Evolutionary conservation across 1,140 invertebrate species (phyloP), one percentile per base, ranked within the genome.

Genomic region (Limonius californicus): DNA sequence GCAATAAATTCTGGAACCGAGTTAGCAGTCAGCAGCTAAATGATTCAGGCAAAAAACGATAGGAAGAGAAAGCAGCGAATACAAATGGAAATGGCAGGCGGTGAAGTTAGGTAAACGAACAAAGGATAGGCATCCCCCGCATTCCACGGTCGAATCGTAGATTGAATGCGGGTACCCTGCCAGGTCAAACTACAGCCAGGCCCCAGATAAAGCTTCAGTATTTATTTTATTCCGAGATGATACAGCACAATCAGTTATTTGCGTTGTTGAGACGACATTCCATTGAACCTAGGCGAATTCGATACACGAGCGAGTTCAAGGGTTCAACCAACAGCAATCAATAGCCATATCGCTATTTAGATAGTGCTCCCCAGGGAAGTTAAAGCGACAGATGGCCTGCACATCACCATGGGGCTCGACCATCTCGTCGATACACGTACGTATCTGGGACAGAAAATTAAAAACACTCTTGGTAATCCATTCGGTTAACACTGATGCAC

Each of bases 301-400:
- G 20, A 50, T 50, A 19, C 45, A 50, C 45, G 14, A 19, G 45
- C 7, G 45, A 50, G 45, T 50, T 50, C 45, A 50, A 50, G 45
- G 45, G 45, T 50, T 50, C 45, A 50, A 50, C 20, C 45, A 50
- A 50, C 19, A 18, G 20, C 45, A 50, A 50, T 50, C 45, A 50
- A 50, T 50, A 50, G 4, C 20, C 16, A 21, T 50, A 21, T 50
- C 45, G 45, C 20, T 50, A 50, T 50, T 18, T 50, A 45, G 42
- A 18, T 45, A 45, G 42, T 27, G 12, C 42, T 4, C 42, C 42
- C 42, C 16, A 45, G 42, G 16, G n/a, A 23, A 43, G 58, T 53
- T 32, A 16, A 54, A 58, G 14, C n/a, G 23, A 57, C 53, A 27
- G 39, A 23, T 50, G 60, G 54, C 60, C 60, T 62, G 57, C 60